These are phyloP conservation scores for Tamandua tetradactyla DNA, from an alignment of 2,797 vertebrate species.

Conservation along the genomic window DNA sequence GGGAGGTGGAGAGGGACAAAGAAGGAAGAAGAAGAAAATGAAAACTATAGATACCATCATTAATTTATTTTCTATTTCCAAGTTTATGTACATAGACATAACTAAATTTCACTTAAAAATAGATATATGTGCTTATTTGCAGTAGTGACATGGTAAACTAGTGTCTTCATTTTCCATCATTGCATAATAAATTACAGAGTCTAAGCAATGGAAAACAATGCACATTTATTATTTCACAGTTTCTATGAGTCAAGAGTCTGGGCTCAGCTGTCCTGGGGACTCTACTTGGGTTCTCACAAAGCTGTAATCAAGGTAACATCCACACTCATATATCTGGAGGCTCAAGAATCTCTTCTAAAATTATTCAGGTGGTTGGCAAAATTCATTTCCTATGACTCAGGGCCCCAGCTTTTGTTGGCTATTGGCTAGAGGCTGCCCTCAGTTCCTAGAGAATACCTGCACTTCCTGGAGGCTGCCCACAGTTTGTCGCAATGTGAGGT, in stretches of 20 bases:
- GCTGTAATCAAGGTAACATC: accelerated
- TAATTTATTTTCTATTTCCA: not conserved
- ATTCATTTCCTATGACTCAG: not conserved
- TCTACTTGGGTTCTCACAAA: not conserved
- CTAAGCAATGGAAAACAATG: not conserved
- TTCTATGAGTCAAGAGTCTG: not conserved
- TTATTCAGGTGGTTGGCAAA: not conserved
- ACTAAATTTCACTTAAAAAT: not conserved
- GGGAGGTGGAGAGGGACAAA: not conserved
- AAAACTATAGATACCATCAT: not conserved
- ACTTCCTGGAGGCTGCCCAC: not conserved
- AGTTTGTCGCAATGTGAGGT: not conserved
- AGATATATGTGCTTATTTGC: not conserved
- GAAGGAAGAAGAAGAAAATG: not conserved
- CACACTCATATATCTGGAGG: not conserved
- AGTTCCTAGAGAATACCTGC: not conserved
- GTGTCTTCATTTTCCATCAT: not conserved
- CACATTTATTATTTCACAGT: not conserved
- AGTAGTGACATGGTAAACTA: not conserved
- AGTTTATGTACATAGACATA: not conserved
- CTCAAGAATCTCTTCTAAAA: not conserved
- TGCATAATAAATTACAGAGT: not conserved
- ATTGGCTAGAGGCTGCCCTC: not conserved
- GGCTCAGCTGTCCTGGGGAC: not conserved
- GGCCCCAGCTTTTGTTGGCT: not conserved